phyloP scores from a whole-genome alignment of 2,113 vertebrate species.

The Centropus unirufus region DNA sequence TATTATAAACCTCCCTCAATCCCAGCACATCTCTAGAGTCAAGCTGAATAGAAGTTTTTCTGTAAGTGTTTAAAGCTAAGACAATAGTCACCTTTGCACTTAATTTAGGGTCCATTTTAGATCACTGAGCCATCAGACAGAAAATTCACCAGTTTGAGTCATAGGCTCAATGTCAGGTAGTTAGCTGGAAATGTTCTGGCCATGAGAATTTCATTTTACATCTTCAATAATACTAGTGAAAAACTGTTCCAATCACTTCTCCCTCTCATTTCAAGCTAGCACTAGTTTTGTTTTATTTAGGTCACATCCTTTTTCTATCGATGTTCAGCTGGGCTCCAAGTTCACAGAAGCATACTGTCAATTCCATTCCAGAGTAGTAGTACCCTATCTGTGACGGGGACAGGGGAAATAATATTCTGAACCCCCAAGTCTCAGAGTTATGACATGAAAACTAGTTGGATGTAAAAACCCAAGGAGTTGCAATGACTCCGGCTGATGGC shows the following conservation, averaged over 20 bases:
- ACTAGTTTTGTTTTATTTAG: neutral
- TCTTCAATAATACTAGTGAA: neutral
- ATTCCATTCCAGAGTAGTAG: neutral
- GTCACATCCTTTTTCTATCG: neutral
- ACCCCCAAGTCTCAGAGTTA: neutral
- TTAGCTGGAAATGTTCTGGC: neutral
- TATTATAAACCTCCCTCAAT: neutral
- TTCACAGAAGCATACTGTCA: neutral
- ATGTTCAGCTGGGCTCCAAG: neutral
- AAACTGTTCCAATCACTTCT: neutral
- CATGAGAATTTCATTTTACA: neutral
- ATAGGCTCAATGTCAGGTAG: neutral
- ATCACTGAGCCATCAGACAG: neutral
- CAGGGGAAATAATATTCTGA: neutral
- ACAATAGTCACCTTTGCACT: neutral
- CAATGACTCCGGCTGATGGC: no score
- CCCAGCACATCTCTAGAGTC: neutral
- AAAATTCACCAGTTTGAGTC: rapidly evolving
- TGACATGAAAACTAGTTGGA: neutral
- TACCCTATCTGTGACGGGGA: neutral
- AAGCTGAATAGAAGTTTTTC: neutral
- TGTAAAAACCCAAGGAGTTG: no score
- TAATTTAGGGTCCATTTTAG: neutral
- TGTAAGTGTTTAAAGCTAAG: neutral
- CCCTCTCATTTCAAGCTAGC: neutral